phyloP scores from a whole-genome alignment of 2,888 invertebrate species.

The Phengaris arion region DNA sequence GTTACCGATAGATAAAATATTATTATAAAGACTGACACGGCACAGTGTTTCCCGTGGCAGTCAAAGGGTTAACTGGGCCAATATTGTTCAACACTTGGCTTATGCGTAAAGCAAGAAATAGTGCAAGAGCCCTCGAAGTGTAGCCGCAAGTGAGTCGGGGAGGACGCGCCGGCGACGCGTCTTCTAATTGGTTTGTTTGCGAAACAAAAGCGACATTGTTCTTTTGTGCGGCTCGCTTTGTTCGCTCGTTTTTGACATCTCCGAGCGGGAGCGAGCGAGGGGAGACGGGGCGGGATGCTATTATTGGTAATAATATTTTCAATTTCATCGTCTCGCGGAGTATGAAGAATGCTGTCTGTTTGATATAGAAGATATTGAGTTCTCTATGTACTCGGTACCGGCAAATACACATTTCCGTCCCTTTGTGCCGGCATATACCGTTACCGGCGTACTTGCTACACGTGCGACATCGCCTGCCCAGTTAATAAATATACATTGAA shows the following conservation, averaged over 20 bases:
- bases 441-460: neutral
- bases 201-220: conserved; percentile 36
- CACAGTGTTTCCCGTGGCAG: neutral
- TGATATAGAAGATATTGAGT: conserved; percentile 18
- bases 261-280: neutral
- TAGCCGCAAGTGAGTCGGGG: conserved; percentile 5
- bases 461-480: neutral
- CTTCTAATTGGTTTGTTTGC: conserved; percentile 40
- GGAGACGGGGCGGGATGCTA: neutral
- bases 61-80: neutral
- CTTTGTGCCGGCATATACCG: neutral
- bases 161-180: neutral
- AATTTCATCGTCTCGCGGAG: neutral
- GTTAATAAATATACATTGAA: neutral
- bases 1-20: no score
- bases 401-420: conserved; percentile 9
- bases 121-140: conserved; percentile 1
- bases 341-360: conserved; percentile 1
- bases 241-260: conserved; percentile 13
- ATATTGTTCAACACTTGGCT: neutral
- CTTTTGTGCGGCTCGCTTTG: conserved; percentile 33
- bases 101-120: neutral
- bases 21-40: no score
- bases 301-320: conserved; percentile 31
- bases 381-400: neutral